Percentiles rank a stretch among this genome's conserved stretches.
These are phyloP conservation scores for Cerceris rybyensis DNA, from an alignment of 2,888 invertebrate genomes.

Conservation along the genomic window DNA sequence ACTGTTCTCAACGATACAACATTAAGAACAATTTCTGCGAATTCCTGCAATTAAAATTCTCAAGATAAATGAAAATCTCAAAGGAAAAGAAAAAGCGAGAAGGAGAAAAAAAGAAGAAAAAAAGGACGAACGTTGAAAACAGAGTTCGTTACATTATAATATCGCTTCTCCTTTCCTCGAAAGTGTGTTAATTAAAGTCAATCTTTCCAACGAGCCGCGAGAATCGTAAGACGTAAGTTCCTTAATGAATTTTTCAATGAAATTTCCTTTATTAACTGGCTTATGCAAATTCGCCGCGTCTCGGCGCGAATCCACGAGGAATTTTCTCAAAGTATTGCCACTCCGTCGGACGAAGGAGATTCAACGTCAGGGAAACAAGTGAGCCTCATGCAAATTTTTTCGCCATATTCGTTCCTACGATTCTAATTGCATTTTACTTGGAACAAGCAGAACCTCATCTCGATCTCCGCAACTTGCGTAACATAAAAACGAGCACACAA, in stretches of 20 bases:
- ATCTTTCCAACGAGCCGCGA: constrained; percentile 6
- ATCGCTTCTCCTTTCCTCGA: not conserved
- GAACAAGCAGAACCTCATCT: not conserved
- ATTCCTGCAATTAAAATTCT: no score
- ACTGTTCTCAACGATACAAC: no score
- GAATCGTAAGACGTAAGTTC: constrained; percentile 40
- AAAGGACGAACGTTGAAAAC: not conserved
- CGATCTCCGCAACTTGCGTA: constrained; percentile 3
- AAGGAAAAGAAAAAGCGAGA: not conserved
- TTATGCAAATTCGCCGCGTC: constrained; percentile 50
- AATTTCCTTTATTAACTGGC: constrained; percentile 53
- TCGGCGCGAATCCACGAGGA: constrained; percentile 10
- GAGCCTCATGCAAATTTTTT: constrained; percentile 36
- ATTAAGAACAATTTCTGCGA: no score
- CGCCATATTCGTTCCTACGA: not conserved
- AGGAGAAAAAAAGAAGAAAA: not conserved
- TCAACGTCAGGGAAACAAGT: constrained; percentile 15
- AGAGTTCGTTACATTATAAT: not conserved
- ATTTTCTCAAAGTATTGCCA: constrained; percentile 13
- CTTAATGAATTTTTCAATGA: constrained; percentile 56
- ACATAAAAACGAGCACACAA: constrained; percentile 17
- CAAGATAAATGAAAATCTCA: not conserved
- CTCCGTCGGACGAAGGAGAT: constrained; percentile 18
- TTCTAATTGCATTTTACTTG: constrained; percentile 28
- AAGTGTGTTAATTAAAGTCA: constrained; percentile 35